These are phyloP conservation scores for Ridgeia piscesae DNA, from an alignment of 1,140 invertebrate genomes.

Conservation along the genomic window DNA sequence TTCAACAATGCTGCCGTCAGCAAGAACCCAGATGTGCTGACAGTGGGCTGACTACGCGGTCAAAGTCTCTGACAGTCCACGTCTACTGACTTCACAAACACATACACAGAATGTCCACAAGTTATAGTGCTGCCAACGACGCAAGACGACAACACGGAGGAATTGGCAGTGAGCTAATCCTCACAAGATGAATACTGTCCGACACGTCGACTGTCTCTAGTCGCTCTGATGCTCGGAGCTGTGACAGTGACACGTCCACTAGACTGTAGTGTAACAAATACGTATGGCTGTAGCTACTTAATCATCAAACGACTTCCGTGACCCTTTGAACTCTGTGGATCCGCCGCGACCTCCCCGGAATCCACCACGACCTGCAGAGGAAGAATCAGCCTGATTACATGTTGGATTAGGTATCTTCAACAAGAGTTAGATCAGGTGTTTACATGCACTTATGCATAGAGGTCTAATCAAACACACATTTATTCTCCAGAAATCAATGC, in stretches of 20 bases:
- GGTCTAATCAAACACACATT: too few species aligned
- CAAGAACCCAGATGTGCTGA: background rate
- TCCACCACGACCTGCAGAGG: background rate
- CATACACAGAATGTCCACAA: background rate
- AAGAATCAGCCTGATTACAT: background rate
- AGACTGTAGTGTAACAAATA: background rate
- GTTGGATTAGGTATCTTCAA: too few species aligned
- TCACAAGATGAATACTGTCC: background rate
- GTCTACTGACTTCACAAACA: background rate
- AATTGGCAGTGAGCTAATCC: background rate
- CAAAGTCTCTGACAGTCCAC: background rate
- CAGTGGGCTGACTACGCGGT: background rate
- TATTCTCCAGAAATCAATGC: too few species aligned
- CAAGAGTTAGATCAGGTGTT: too few species aligned
- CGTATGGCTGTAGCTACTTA: background rate
- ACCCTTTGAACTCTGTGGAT: background rate
- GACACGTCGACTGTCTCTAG: background rate
- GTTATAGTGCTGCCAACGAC: background rate
- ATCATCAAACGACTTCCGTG: background rate
- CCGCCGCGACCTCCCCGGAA: background rate
- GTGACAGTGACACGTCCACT: background rate
- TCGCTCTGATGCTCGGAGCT: background rate
- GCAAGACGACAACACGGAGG: background rate
- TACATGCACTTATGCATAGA: too few species aligned
- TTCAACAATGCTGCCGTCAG: background rate